These are phyloP conservation scores for Myrmophylax atrothorax DNA, from an alignment of 2,113 vertebrate species.

Conservation along the genomic window DNA sequence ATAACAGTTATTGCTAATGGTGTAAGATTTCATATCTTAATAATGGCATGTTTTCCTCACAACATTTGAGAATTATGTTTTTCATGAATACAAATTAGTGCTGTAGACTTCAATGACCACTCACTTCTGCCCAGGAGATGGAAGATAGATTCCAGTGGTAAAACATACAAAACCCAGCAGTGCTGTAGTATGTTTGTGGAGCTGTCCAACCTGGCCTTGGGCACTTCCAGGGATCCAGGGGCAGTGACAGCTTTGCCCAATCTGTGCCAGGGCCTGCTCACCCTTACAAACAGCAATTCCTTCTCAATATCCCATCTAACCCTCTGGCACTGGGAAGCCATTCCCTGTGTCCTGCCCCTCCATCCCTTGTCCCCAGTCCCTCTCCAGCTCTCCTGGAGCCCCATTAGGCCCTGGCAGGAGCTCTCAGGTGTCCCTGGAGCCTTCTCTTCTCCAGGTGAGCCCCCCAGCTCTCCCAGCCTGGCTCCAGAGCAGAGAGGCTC, in stretches of 20 bases:
- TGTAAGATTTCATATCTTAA: background rate
- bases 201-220: background rate
- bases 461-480: background rate
- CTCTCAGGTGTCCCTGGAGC: background rate
- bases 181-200: accelerated
- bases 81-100: background rate
- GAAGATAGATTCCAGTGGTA: background rate
- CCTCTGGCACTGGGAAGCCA: background rate
- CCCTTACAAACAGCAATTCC: background rate
- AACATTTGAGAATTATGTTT: background rate
- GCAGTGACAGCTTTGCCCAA: background rate
- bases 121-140: background rate
- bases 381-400: background rate
- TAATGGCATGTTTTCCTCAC: background rate
- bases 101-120: background rate
- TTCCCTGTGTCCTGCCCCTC: background rate
- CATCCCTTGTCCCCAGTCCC: background rate
- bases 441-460: background rate
- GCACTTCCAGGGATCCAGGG: background rate
- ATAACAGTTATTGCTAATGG: background rate
- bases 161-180: background rate
- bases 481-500: background rate
- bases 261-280: background rate
- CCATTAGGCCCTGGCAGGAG: background rate
- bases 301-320: accelerated